A percentile compares a stretch with the other conserved stretches of the same genome.
Evolutionary conservation across 2,113 vertebrate genomes (phyloP).

Genomic region (Phainopepla nitens): DNA sequence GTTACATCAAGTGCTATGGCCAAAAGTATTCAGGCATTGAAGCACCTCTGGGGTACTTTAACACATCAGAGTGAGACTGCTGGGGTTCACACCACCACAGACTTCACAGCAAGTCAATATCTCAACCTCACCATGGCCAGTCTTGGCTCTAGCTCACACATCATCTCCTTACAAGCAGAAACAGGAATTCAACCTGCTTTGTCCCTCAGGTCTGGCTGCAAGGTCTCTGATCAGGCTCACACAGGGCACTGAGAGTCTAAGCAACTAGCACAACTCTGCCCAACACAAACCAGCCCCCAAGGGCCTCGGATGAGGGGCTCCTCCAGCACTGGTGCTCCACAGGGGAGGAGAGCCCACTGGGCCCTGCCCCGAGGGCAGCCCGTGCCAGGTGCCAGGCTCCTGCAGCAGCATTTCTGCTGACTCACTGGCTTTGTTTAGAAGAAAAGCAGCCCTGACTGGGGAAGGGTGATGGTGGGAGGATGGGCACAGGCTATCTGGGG

Average conservation of each 20-base stretch:
- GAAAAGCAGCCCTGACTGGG: background rate
- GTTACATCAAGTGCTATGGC: background rate
- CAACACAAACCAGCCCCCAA: background rate
- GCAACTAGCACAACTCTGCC: rapidly evolving
- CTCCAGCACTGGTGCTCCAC: background rate
- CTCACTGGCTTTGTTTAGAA: background rate
- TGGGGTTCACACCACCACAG: background rate
- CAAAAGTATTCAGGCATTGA: background rate
- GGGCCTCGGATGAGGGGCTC: rapidly evolving
- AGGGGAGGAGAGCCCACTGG: rapidly evolving
- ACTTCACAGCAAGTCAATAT: background rate
- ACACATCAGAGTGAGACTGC: background rate
- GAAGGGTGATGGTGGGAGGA: background rate
- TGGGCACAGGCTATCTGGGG: background rate
- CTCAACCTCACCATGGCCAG: background rate
- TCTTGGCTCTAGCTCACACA: background rate
- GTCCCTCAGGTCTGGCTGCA: background rate
- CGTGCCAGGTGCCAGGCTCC: background rate
- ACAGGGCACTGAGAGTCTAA: rapidly evolving
- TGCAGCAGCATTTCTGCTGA: background rate
- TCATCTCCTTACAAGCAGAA: background rate
- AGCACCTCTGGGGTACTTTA: background rate
- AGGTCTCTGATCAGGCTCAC: background rate
- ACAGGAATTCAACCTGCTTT: background rate
- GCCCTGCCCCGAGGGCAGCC: background rate